These are phyloP conservation scores for Eleutherodactylus coqui DNA, from an alignment of 2,797 vertebrate species.

Conservation along the genomic window DNA sequence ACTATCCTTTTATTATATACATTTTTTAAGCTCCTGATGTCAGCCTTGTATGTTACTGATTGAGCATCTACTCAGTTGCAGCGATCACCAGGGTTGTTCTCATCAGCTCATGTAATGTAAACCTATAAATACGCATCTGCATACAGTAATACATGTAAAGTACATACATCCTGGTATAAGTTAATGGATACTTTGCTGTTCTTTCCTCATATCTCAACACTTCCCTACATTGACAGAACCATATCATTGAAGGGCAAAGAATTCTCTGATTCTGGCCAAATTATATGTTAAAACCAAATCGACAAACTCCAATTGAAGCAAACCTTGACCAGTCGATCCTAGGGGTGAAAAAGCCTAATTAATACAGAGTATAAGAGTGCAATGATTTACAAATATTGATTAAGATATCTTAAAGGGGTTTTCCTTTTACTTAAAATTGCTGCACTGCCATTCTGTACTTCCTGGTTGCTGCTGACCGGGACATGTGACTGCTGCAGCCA, in stretches of 20 bases:
- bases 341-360: not conserved
- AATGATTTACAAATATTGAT: slow-evolving; percentile 30
- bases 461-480: too few relatives aligned
- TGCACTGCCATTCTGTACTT: too few relatives aligned
- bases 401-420: not conserved
- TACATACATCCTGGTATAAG: too few relatives aligned
- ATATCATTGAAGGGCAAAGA: not conserved
- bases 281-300: not conserved
- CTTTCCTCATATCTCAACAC: not conserved
- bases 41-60: not conserved
- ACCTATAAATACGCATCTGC: not conserved
- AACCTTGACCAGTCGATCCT: not conserved
- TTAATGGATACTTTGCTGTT: not conserved
- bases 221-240: not conserved
- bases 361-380: not conserved
- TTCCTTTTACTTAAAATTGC: too few relatives aligned
- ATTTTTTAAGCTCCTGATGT: not conserved
- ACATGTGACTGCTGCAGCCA: too few relatives aligned
- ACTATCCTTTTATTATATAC: not conserved
- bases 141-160: not conserved
- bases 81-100: not conserved
- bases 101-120: not conserved
- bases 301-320: not conserved
- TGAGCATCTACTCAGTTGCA: not conserved
- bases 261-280: not conserved